A percentile compares a stretch with the other conserved stretches of the same genome.
Conservation (phyloP, 2,113 vertebrate species). For the Lepisosteus osseus region DNA sequence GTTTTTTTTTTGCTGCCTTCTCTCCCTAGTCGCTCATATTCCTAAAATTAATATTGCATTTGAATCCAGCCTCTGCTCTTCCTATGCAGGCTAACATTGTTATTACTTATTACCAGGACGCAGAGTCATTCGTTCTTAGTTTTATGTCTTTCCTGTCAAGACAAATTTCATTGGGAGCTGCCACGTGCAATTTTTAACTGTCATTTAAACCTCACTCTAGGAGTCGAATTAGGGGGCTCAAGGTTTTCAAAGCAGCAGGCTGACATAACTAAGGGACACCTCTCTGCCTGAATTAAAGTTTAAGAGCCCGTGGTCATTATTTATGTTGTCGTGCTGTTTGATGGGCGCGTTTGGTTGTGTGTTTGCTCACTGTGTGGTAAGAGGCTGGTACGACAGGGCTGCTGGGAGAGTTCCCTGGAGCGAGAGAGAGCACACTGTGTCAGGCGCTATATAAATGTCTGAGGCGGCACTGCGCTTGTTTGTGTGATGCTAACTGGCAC, state of each 20-base stretch:
- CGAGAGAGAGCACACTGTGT: too few relatives aligned
- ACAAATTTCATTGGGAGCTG: constrained; percentile 83
- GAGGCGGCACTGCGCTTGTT: too few relatives aligned
- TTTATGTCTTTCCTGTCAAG: constrained; percentile 84
- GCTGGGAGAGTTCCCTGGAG: too few relatives aligned
- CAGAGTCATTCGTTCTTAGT: constrained; percentile 91
- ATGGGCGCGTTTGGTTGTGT: neutral
- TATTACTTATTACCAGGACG: constrained; percentile 97
- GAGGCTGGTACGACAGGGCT: too few relatives aligned
- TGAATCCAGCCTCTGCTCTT: constrained; percentile 86
- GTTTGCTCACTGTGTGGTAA: too few relatives aligned
- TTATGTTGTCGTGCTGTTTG: constrained; percentile 13
- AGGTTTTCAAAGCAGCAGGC: constrained; percentile 73
- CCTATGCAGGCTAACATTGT: constrained; percentile 96
- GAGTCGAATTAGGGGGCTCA: constrained; percentile 73
- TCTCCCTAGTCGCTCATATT: constrained; percentile 92
- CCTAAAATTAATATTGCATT: constrained; percentile 98
- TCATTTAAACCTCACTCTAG: constrained; percentile 86
- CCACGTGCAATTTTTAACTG: constrained; percentile 91
- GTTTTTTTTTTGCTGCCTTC: constrained; percentile 74
- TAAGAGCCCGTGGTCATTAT: constrained; percentile 35
- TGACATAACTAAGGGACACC: constrained; percentile 64
- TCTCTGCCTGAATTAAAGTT: constrained; percentile 77
- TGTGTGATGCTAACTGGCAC: too few relatives aligned
- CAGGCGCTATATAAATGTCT: too few relatives aligned